phyloP scores from a whole-genome alignment of 1,140 invertebrate genomes.

The Panagrolaimus sp. region DNA sequence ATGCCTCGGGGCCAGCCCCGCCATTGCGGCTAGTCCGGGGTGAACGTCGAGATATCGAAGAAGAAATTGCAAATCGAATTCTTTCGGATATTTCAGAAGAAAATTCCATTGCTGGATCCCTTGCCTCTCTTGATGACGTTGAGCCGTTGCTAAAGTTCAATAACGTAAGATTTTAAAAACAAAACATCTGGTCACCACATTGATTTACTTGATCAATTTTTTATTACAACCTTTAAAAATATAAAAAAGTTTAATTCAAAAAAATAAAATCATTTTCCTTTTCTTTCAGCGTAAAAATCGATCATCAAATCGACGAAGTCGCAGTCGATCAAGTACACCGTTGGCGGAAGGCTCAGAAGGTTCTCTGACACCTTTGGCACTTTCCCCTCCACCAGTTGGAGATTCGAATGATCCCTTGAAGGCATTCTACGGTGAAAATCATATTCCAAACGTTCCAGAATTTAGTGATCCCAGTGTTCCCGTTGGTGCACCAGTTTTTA shows the following conservation, averaged over 20 bases:
- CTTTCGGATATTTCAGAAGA: slow-evolving; percentile 51
- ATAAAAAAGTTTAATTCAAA: slow-evolving; percentile 1
- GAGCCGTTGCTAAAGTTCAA: slow-evolving; percentile 15
- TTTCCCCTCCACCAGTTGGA: slow-evolving; percentile 41
- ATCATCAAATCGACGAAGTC: neutral
- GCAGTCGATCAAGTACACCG: slow-evolving; percentile 35
- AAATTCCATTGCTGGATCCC: slow-evolving; percentile 52
- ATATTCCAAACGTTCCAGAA: slow-evolving; percentile 41
- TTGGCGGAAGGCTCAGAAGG: slow-evolving; percentile 41
- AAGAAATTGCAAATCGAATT: slow-evolving; percentile 55
- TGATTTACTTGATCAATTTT: neutral
- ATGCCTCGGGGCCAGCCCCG: slow-evolving; percentile 23
- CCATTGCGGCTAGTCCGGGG: slow-evolving; percentile 53
- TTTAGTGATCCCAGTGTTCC: slow-evolving; percentile 46
- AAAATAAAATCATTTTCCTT: too few species aligned
- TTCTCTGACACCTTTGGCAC: slow-evolving; percentile 47
- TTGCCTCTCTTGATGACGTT: slow-evolving; percentile 48
- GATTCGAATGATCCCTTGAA: slow-evolving; percentile 29
- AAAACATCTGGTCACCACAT: neutral
- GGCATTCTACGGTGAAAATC: slow-evolving; percentile 47
- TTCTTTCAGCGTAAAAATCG: neutral
- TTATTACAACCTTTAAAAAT: neutral
- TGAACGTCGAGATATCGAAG: slow-evolving; percentile 53
- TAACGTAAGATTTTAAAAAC: slow-evolving; percentile 20
- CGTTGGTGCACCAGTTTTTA: slow-evolving; percentile 51